Base-by-base conservation (phyloP, 2,888 invertebrate genomes). In the Meganola albula region DNA sequence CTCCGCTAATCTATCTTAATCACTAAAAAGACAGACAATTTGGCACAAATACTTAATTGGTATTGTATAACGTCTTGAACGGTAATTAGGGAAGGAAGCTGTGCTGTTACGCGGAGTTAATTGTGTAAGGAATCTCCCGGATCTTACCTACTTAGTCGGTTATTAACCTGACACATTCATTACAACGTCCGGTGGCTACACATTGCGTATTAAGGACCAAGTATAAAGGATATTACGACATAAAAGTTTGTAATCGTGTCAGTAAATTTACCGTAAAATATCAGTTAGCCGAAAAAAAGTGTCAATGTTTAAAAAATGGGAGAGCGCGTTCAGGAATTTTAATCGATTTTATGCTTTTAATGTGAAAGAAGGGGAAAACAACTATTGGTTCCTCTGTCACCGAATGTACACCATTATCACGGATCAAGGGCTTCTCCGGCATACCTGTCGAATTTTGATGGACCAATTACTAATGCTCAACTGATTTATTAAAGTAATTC, bases 161-260 rank as follows among this genome's bases (percentile, higher is more conserved):
- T 77, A 71, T 77, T 80, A 82, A 75, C 73, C 74, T 57, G 58
- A 58, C 59, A 49, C 56, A 58, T 62, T 70, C 72, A 80, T 79
- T 76, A 74, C 48, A 57, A 58, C 68, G 71, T 83, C 80, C 83
- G 76, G 66, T 56, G 64, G 76, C 69, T 71, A 75, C 73, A 73
- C 66, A 54, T 63, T 73, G 74, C 67, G 58, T 71, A 73, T 74
- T 48, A 63, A 71, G 66, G n/a, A n/a, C n/a, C n/a, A n/a, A n/a
- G 63, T 63, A 66, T 66, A 65, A 67, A 61, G 76, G 74, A 79
- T 74, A 64, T 80, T 77, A 69, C 72, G 63, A 74, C 74, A 78
- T 58, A 40, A 53, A 60, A 56, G 40, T 40, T 40, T 53, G 16
- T 44, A 46, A 44, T 46, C 52, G 50, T 51, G 46, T 34, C 32